A percentile compares a stretch with the other conserved stretches of the same genome.
Conservation (phyloP, 1,140 invertebrate genomes). For the Apis dorsata region DNA sequence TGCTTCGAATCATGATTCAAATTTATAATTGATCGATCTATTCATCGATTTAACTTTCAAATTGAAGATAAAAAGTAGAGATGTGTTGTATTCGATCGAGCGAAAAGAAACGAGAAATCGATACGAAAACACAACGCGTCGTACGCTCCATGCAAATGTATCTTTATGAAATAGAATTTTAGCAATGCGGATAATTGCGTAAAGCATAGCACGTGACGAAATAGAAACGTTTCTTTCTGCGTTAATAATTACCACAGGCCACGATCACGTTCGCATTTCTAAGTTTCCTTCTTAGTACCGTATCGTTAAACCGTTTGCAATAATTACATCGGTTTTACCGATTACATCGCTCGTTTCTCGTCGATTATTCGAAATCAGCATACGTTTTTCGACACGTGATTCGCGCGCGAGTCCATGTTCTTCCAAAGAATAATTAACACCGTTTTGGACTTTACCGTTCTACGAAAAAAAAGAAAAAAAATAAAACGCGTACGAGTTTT, state of each 20-base stretch:
- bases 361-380: too few species aligned
- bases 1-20: too few species aligned
- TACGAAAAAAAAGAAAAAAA: neutral
- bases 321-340: conserved; percentile 25
- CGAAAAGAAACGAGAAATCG: neutral
- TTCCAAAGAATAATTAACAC: conserved; percentile 3
- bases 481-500: conserved; percentile 5
- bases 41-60: too few species aligned
- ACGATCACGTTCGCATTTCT: conserved; percentile 23
- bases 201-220: conserved; percentile 9
- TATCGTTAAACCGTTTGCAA: conserved; percentile 37
- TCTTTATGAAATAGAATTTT: conserved; percentile 31
- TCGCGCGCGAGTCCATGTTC: neutral
- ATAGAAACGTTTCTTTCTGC: conserved; percentile 28
- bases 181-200: conserved; percentile 4
- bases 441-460: neutral
- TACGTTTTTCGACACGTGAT: neutral
- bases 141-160: neutral
- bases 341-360: neutral
- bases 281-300: conserved; percentile 33
- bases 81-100: too few species aligned
- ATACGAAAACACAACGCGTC: neutral
- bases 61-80: too few species aligned
- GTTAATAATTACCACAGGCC: conserved; percentile 34
- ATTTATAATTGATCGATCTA: too few species aligned